phyloP scores from a whole-genome alignment of 2,113 vertebrate genomes.

The Tichodroma muraria region DNA sequence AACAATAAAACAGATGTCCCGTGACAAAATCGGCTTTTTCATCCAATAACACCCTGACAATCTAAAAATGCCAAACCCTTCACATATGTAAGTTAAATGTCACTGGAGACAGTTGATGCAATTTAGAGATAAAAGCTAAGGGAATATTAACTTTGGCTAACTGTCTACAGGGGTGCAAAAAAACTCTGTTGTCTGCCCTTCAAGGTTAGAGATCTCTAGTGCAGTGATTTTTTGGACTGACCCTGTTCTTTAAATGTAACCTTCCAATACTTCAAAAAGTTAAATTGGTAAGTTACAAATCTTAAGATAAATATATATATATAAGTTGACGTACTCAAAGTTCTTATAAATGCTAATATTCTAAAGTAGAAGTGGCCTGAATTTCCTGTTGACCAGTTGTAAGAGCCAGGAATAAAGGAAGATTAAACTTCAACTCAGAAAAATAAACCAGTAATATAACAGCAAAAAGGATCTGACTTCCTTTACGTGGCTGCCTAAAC shows the following conservation, averaged over 20 bases:
- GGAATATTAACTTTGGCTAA: slow-evolving; percentile 61
- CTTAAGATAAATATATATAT: not conserved
- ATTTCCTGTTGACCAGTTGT: not conserved
- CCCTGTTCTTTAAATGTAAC: not conserved
- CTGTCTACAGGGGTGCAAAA: slow-evolving; percentile 28
- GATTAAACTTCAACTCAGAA: not conserved
- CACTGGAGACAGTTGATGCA: slow-evolving; percentile 65
- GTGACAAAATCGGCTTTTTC: slow-evolving; percentile 66
- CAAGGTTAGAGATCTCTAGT: not conserved
- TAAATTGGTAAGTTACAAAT: not conserved
- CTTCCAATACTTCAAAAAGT: not conserved
- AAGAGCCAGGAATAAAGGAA: not conserved
- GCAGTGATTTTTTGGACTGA: not conserved
- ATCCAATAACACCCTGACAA: slow-evolving; percentile 67
- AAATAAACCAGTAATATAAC: not conserved
- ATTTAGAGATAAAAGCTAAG: slow-evolving; percentile 69
- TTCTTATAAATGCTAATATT: not conserved
- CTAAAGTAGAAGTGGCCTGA: not conserved
- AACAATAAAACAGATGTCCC: slow-evolving; percentile 75
- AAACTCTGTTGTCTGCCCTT: not conserved
- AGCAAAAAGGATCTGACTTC: not conserved
- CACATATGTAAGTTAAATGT: slow-evolving; percentile 74
- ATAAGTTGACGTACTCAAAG: not conserved
- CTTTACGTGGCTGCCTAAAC: not conserved
- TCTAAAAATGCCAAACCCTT: slow-evolving; percentile 69